Evolutionary conservation across 2,888 invertebrate species (phyloP).

Genomic region (Aphodius sticticus): DNA sequence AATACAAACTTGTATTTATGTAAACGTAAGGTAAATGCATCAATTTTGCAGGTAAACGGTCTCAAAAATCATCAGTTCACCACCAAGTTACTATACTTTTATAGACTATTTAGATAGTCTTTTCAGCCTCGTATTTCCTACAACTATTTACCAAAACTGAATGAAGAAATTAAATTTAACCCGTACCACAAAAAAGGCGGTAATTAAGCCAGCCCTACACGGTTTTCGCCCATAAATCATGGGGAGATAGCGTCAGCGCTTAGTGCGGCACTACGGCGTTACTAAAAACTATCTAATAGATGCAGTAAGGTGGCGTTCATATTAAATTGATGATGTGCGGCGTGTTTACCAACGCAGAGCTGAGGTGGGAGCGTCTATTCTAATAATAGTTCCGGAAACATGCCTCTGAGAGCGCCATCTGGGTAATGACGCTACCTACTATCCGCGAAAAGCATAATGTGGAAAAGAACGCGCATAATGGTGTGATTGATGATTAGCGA

Average conservation of each 20-base stretch:
- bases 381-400: conserved; percentile 4
- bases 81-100: no score
- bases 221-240: conserved; percentile 7
- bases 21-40: no score
- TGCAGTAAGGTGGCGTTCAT: conserved; percentile 20
- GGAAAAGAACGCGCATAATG: background rate
- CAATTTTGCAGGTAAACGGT: no score
- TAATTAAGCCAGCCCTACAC: conserved; percentile 11
- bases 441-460: background rate
- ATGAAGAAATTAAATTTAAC: background rate
- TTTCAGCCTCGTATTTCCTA: no score
- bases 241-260: conserved; percentile 17
- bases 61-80: no score
- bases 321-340: conserved; percentile 18
- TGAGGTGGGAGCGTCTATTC: background rate
- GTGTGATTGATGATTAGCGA: background rate
- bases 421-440: background rate
- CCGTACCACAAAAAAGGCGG: background rate
- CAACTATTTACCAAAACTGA: no score
- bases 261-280: background rate
- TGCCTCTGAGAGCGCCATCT: background rate
- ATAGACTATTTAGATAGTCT: no score
- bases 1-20: no score
- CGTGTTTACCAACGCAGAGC: conserved; percentile 14
- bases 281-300: conserved; percentile 22